Evolutionary conservation across 2,888 invertebrate species (phyloP).

Genomic region (Morpho achilles): DNA sequence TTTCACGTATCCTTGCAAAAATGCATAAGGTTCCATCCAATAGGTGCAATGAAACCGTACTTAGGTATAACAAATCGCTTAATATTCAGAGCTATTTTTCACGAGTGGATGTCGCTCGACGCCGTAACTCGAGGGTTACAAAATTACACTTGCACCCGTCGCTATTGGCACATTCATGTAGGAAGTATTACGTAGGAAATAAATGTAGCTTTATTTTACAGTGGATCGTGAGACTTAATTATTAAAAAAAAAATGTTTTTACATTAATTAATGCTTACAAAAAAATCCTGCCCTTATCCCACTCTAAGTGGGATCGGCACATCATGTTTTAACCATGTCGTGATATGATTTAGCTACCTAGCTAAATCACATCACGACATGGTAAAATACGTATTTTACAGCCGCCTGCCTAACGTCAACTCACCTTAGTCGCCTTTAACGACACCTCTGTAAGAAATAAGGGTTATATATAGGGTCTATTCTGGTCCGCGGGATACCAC

Average conservation of each 20-base stretch:
- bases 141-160: slow-evolving; percentile 33
- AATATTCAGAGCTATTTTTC: slow-evolving; percentile 36
- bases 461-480: too few species aligned
- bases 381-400: too few species aligned
- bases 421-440: too few species aligned
- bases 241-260: too few species aligned
- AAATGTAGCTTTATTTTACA: slow-evolving; percentile 2
- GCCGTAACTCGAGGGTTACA: slow-evolving; percentile 30
- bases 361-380: too few species aligned
- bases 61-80: slow-evolving; percentile 32
- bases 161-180: slow-evolving; percentile 20
- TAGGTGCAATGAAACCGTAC: slow-evolving; percentile 21
- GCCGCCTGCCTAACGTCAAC: too few species aligned
- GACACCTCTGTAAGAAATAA: too few species aligned
- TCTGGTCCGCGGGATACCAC: too few species aligned
- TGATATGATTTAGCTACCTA: too few species aligned
- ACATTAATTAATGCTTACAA: background rate
- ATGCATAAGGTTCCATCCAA: slow-evolving; percentile 8
- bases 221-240: background rate
- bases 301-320: too few species aligned
- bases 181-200: slow-evolving; percentile 3
- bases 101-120: slow-evolving; percentile 29
- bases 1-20: slow-evolving; percentile 1
- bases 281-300: background rate
- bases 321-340: too few species aligned